Evolutionary conservation across 2,888 invertebrate genomes (phyloP).

Genomic region (Pterostichus niger): DNA sequence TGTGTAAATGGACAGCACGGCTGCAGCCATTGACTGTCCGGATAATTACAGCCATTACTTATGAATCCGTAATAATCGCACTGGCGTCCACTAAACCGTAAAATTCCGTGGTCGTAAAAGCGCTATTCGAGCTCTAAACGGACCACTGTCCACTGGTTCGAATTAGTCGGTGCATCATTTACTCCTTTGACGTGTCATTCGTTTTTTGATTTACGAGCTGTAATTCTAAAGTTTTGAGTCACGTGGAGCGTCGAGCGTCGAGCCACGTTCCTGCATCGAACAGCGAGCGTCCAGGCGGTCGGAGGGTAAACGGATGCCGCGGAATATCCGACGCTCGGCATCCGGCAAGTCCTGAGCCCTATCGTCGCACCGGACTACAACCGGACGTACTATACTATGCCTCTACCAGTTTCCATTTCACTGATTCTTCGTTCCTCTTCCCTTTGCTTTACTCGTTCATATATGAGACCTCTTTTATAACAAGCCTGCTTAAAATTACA

Average conservation of each 20-base stretch:
- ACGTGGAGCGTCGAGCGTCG: conserved; percentile 27
- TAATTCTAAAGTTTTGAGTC: conserved; percentile 69
- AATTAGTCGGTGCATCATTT: conserved; percentile 76
- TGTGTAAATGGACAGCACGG: neutral
- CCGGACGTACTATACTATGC: conserved; percentile 11
- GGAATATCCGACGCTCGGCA: neutral
- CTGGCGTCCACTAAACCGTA: conserved; percentile 69
- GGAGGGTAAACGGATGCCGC: conserved; percentile 15
- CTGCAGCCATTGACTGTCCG: conserved; percentile 62
- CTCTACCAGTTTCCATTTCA: conserved; percentile 5
- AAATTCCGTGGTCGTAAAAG: conserved; percentile 68
- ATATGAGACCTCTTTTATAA: too few relatives aligned
- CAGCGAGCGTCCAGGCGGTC: conserved; percentile 60
- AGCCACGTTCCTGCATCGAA: conserved; percentile 49
- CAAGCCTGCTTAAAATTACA: too few relatives aligned
- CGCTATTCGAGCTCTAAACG: conserved; percentile 66
- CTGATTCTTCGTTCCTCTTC: neutral
- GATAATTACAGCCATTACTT: conserved; percentile 72
- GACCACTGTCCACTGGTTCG: conserved; percentile 72
- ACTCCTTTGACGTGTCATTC: conserved; percentile 73
- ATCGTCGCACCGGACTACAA: conserved; percentile 1
- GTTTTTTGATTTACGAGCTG: conserved; percentile 70
- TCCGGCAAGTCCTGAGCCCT: conserved; percentile 14
- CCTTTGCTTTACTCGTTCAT: too few relatives aligned
- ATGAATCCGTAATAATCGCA: conserved; percentile 68